Conservation (phyloP, 2,888 invertebrate species). For the Hedya salicella region DNA sequence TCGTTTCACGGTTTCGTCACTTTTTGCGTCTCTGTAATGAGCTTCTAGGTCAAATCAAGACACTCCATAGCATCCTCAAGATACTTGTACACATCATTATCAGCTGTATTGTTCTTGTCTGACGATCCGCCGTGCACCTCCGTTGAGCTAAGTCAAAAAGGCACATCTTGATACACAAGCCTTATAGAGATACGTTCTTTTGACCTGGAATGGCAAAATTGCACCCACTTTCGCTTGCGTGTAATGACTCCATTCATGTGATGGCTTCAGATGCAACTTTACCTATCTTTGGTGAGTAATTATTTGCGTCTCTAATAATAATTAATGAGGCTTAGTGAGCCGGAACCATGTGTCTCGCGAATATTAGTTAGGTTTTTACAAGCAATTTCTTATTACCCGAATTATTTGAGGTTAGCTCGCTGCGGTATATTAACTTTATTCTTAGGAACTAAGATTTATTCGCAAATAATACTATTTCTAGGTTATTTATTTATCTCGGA, state of each 20-base stretch:
- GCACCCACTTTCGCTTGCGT: constrained; percentile 16
- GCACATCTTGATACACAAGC: too few relatives aligned
- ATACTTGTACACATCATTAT: constrained; percentile 9
- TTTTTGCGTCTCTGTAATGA: background rate
- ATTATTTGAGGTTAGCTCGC: too few relatives aligned
- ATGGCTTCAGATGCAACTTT: background rate
- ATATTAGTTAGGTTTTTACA: background rate
- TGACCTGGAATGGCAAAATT: background rate
- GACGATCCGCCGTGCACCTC: constrained; percentile 2
- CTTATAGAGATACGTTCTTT: too few relatives aligned
- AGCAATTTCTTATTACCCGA: background rate
- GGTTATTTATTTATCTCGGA: too few relatives aligned
- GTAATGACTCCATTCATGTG: constrained; percentile 32
- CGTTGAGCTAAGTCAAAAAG: too few relatives aligned
- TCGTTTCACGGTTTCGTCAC: too few relatives aligned
- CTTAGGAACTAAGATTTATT: too few relatives aligned
- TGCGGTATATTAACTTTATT: too few relatives aligned
- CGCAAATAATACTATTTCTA: too few relatives aligned
- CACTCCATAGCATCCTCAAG: background rate
- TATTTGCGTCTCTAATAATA: background rate
- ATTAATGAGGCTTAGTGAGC: background rate
- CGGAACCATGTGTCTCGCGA: background rate
- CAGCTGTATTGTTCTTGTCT: constrained; percentile 20
- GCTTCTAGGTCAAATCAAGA: background rate
- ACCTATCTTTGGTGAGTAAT: background rate